phyloP scores from a whole-genome alignment of 1,140 invertebrate species.

The Olivierus martensii region DNA sequence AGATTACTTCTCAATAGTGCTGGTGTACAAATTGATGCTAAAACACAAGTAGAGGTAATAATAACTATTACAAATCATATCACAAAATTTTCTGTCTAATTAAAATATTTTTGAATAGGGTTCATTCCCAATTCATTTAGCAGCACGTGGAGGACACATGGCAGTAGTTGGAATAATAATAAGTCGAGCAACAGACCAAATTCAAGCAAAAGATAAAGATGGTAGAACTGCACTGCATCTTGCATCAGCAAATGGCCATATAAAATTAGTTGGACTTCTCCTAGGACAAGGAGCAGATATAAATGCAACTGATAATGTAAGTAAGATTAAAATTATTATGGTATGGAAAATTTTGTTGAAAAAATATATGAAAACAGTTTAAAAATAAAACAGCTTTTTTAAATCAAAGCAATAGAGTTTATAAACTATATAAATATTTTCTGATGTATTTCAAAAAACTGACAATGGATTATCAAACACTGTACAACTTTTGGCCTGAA shows the following conservation, averaged over 20 bases:
- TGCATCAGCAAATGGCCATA: constrained; percentile 87
- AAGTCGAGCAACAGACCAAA: constrained; percentile 80
- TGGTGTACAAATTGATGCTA: constrained; percentile 89
- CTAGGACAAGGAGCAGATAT: constrained; percentile 95
- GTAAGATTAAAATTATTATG: neutral
- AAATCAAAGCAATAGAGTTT: too few species aligned
- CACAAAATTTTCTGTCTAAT: neutral
- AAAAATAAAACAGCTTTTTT: too few species aligned
- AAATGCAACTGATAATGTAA: constrained; percentile 82
- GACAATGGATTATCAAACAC: too few species aligned
- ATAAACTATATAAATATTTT: too few species aligned
- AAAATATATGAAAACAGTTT: too few species aligned
- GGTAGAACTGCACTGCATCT: constrained; percentile 95
- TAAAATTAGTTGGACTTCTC: constrained; percentile 94
- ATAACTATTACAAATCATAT: neutral
- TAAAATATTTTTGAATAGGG: too few species aligned
- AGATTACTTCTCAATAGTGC: constrained; percentile 86
- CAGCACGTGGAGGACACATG: constrained; percentile 90
- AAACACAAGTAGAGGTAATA: constrained; percentile 37
- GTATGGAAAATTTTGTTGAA: too few species aligned
- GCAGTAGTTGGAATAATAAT: constrained; percentile 85
- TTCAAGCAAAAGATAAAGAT: constrained; percentile 83
- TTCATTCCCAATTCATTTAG: too few species aligned
- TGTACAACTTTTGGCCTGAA: too few species aligned
- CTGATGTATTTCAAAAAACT: too few species aligned